Evolutionary conservation across 2,113 vertebrate genomes (phyloP), one percentile per base, ranked within the genome.

Genomic region (Crotalus helleri): DNA sequence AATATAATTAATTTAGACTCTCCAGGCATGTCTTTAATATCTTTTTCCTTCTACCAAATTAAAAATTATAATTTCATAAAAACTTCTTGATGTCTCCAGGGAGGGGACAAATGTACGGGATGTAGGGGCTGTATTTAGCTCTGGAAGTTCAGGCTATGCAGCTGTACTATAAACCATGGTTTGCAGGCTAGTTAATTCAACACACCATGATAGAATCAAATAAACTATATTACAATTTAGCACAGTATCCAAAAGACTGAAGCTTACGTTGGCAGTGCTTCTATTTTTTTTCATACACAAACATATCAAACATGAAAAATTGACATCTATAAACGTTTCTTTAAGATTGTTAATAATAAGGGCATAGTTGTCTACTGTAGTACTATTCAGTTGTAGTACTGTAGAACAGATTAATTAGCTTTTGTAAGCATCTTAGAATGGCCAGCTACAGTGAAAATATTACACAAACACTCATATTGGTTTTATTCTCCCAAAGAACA

Each of bases 351-450:
- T 64, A 57, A 39, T 89, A 89, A 33, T 26, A 57, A 17, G 69
- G 19, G 46, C 39, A 85, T 26, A 85, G 33, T 58, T 85, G 81
- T 26, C 46, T 93, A 87, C n/a, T 23, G 55, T 21, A 85, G 29
- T 90, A 69, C 81, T 89, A 15, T 13, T 69, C 64, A 69, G 29
- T 69, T 69, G 64, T 64, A 29, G 61, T 90, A 64, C 24, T 49
- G 29, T 21, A 51, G 23, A 90, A 69, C 88, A 88, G 44, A 61
- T 94, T 93, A 85, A 92, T 94, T 87, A 88, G 46, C 39, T 90
- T 88, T 3, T 13, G n/a, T 57, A 92, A 90, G 24, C 12, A 51
- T 74, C 19, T 93, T 11, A 86, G 81, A 93, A 92, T 85, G 69
- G n/a, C 26, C 55, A n/a, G 44, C 55, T 54, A 93, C 9, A 61